phyloP scores from a whole-genome alignment of 2,113 vertebrate genomes.

The Oreochromis spilurus region DNA sequence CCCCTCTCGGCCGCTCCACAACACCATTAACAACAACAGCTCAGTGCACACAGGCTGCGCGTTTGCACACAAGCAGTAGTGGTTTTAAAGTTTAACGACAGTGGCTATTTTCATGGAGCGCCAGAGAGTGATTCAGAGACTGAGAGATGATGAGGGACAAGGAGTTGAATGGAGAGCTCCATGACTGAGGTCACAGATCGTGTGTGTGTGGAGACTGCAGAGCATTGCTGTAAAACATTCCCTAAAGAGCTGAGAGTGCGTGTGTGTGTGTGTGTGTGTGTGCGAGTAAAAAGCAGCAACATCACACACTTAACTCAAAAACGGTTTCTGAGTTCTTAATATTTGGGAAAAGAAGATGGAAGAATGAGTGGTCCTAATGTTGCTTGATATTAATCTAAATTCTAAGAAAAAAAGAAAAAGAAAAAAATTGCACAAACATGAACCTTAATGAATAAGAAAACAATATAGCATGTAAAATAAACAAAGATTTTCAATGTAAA shows the following conservation, averaged over 20 bases:
- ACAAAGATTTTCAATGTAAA: not conserved
- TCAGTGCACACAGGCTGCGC: not conserved
- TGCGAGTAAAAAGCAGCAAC: not conserved
- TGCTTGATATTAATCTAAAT: not conserved
- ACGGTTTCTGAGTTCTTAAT: not conserved
- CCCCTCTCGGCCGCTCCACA: constrained; percentile 19
- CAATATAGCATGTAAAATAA: not conserved
- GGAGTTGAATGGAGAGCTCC: constrained; percentile 36
- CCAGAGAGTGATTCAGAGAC: constrained; percentile 33
- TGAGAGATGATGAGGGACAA: constrained; percentile 22
- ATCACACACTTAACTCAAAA: constrained; percentile 1
- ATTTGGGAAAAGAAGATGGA: not conserved
- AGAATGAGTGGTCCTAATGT: not conserved
- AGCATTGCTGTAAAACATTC: not conserved
- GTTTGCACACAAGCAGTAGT: constrained; percentile 43
- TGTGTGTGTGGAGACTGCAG: not conserved
- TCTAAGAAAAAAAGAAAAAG: not conserved
- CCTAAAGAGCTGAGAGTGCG: not conserved
- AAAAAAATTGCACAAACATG: not conserved
- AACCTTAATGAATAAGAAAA: not conserved
- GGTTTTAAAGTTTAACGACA: constrained; percentile 52
- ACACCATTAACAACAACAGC: constrained; percentile 30
- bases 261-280: not conserved
- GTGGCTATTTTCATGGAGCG: constrained; percentile 38
- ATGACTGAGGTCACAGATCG: constrained; percentile 25